Base-by-base conservation (phyloP, 1,140 invertebrate genomes). In the Whitmania pigra region DNA sequence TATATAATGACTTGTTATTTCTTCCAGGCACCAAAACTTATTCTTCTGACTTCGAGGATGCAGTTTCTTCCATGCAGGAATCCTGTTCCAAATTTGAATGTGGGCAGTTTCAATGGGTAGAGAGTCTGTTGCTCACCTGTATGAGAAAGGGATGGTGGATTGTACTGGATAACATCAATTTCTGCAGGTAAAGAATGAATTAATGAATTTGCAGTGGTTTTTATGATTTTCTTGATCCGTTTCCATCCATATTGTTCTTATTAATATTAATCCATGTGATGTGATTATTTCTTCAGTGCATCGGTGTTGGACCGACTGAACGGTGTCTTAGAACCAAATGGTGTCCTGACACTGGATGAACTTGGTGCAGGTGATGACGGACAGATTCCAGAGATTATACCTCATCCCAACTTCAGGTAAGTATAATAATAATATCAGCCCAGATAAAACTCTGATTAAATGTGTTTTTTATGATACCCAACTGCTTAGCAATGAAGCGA, bases 251-350 rank as follows among this genome's bases (percentile, higher is more conserved):
- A 36, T 36, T 36, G 31, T 36, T 36, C 2, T 3, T 36, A 6
- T 36, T 36, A 6, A 36, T 36, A 36, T 36, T 36, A 36, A 3
- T 36, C 6, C 31, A 36, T 36, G 31, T 36, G 31, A 36, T 36
- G 31, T 36, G 31, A 36, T 3, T 36, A 36, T 36, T 36, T 36
- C 6, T 2, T 6, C 31, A 86, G 92, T 76, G 87, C 95, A 1
- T 94, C 96, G 43, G 93, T 99, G 18, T 83, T 99, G 75, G 97
- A 99, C 83, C 86, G 97, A 76, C 84, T 99, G 7, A 99, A 99
- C 85, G 89, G 89, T 22, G 84, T 99, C 2, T 85, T 99, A 75
- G 97, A 99, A 84, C 91, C 92, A 0, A 88, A 90, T 77, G 97
- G 97, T 3, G 87, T 88, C 13, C 83, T 99, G 0, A 88, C 87